Conservation (phyloP, 1,140 invertebrate species). For the Lucilia sericata region DNA sequence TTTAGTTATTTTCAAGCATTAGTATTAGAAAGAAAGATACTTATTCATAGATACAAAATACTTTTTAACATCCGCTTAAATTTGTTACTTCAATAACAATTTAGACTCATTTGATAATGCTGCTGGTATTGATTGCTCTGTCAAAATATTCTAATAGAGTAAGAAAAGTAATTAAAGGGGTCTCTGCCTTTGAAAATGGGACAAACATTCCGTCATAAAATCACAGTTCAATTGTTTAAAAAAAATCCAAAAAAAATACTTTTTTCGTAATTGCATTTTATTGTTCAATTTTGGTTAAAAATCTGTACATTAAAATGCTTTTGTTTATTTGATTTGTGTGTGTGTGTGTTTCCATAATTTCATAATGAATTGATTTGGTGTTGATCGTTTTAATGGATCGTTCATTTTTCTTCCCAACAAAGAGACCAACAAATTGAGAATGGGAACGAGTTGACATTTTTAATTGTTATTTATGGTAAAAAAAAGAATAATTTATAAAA, state of each 20-base stretch:
- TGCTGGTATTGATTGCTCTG: background rate
- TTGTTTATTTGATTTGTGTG: background rate
- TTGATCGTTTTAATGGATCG: background rate
- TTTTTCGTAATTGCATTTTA: slow-evolving; percentile 2
- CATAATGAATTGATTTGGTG: background rate
- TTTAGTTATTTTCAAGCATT: background rate
- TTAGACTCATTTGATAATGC: background rate
- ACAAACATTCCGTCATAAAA: background rate
- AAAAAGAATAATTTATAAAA: background rate
- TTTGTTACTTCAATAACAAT: background rate
- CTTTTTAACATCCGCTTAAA: background rate
- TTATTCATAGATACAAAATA: background rate
- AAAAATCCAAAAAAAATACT: background rate
- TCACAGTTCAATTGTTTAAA: background rate
- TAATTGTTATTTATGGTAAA: background rate
- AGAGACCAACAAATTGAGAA: no score
- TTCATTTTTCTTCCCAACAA: no score
- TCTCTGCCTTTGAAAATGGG: background rate
- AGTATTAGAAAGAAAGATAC: background rate
- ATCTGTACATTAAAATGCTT: slow-evolving; percentile 1
- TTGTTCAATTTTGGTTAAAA: background rate
- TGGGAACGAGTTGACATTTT: background rate
- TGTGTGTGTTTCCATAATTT: background rate
- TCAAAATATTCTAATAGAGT: slow-evolving; percentile 7
- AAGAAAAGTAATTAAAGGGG: background rate